Evolutionary conservation across 2,888 invertebrate genomes (phyloP), one percentile per base, ranked within the genome.

Genomic region (Rhopalosiphum nymphaeae): DNA sequence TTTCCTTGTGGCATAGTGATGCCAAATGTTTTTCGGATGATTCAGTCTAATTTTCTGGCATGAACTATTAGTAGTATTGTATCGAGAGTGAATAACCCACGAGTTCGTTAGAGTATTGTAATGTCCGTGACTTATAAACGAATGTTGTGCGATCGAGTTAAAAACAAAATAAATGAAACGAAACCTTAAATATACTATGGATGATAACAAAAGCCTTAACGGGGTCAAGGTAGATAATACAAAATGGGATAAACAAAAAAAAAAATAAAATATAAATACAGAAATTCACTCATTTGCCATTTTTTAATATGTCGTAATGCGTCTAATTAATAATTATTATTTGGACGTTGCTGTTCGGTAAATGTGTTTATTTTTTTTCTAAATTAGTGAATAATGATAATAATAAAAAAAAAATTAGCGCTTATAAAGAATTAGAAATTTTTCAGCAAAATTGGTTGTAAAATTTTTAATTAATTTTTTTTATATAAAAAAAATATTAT

Each of bases 21-120:
- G 93, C 93, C 93, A 93, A 93, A 93, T 93, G 56, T 90, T 93
- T 93, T 89, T 93, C 90, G 46, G 85, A 93, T 93, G 93, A 93
- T 93, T 93, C 93, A 93, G 93, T 93, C 56, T 26, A 36, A 36
- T 84, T 93, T 93, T 93, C 84, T 93, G 93, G 93, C 93, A 93
- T n/a, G 29, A 29, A 46, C 46, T 49, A 78, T 78, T 49, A 46
- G 78, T 49, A 78, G 29, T 29, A 90, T 78, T 36, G n/a, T 90
- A 21, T 90, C 26, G 57, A 78, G 90, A 93, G 93, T 93, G 93
- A 93, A 93, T 93, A 93, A 93, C 93, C 93, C 56, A 93, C 84
- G 85, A 85, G 57, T 42, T 87, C 42, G 86, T 49, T 49, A 87
- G 87, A 87, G 88, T 46, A 61, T 53, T 44, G 16, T 53, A 67